phyloP scores from a whole-genome alignment of 2,113 vertebrate genomes.

The Microtus ochrogaster region DNA sequence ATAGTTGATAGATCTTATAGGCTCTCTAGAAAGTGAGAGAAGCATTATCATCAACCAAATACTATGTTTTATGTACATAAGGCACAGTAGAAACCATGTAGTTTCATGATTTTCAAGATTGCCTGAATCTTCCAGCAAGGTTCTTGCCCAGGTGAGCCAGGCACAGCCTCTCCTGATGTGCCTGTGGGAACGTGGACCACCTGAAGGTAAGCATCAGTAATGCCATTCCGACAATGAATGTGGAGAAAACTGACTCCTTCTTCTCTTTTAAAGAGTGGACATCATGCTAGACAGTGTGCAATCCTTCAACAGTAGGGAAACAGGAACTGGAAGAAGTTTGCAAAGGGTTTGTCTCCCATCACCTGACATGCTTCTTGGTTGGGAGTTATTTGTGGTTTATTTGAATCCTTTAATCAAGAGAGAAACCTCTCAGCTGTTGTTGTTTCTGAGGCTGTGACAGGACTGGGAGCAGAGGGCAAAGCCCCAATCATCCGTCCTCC shows the following conservation, averaged over 20 bases:
- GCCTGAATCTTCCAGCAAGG: background rate
- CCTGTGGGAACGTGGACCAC: background rate
- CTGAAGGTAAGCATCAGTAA: background rate
- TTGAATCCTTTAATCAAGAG: background rate
- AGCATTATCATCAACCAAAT: background rate
- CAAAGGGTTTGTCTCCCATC: background rate
- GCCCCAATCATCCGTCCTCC: background rate
- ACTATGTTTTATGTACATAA: background rate
- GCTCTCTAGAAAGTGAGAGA: background rate
- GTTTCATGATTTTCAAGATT: background rate
- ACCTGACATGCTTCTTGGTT: background rate
- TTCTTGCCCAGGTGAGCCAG: background rate
- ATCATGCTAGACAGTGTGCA: background rate
- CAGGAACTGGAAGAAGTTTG: background rate
- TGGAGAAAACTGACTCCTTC: background rate
- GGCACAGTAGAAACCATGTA: background rate
- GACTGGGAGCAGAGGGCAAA: conserved; percentile 1
- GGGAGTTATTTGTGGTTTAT: background rate
- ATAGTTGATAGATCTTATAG: background rate
- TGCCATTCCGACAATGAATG: background rate
- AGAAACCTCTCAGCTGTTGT: background rate
- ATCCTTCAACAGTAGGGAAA: conserved; percentile 1
- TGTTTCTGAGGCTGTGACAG: background rate
- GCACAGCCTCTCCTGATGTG: background rate
- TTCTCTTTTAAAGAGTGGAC: background rate